Evolutionary conservation across 2,888 invertebrate genomes (phyloP).

Genomic region (Hypomecis punctinalis): DNA sequence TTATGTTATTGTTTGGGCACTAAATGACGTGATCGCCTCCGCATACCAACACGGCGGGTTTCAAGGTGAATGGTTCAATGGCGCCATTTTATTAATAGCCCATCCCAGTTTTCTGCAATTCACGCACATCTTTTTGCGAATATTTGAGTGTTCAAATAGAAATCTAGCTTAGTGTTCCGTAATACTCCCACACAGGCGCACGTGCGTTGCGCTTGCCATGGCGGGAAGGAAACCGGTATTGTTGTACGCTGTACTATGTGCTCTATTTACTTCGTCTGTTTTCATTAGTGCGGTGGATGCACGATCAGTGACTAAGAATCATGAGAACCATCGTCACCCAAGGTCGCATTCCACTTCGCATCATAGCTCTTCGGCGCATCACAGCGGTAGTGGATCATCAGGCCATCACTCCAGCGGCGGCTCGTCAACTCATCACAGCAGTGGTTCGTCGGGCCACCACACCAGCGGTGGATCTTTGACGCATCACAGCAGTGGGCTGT

Average conservation of each 20-base stretch:
- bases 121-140: conserved; percentile 15
- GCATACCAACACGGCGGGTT: conserved; percentile 9
- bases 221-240: conserved; percentile 14
- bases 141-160: conserved; percentile 7
- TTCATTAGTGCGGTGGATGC: conserved; percentile 27
- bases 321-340: conserved; percentile 3
- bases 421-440: no score
- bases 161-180: conserved; percentile 17
- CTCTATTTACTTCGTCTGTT: conserved; percentile 22
- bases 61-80: conserved; percentile 22
- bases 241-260: conserved; percentile 23
- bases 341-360: not conserved
- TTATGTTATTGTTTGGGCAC: conserved; percentile 2
- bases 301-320: conserved; percentile 5
- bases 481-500: no score
- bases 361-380: not conserved
- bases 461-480: no score
- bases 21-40: conserved; percentile 10
- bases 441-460: no score
- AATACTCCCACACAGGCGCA: conserved; percentile 12
- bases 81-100: conserved; percentile 18
- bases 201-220: conserved; percentile 17
- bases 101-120: conserved; percentile 14
- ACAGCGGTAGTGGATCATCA: no score
- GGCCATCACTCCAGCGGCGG: no score